Conservation (phyloP, 1,140 invertebrate genomes). For the Drosophila elegans region DNA sequence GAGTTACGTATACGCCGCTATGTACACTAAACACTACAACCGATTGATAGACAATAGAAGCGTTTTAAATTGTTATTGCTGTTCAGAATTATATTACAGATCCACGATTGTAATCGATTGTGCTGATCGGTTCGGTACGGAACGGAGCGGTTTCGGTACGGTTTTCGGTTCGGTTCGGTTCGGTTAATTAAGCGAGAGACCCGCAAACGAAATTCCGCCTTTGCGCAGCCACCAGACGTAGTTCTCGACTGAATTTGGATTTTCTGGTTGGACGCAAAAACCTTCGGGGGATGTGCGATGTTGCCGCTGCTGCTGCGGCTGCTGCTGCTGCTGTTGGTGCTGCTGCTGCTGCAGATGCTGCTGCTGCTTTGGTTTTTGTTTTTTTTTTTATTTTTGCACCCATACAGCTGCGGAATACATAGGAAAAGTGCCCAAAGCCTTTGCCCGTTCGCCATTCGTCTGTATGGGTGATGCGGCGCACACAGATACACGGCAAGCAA, state of each 20-base stretch:
- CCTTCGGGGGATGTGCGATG: conserved; percentile 83
- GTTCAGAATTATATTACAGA: conserved; percentile 11
- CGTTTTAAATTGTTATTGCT: conserved; percentile 17
- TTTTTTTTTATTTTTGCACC: conserved; percentile 13
- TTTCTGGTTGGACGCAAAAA: conserved; percentile 84
- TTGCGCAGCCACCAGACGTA: conserved; percentile 84
- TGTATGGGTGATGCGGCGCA: conserved; percentile 33
- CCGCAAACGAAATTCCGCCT: conserved; percentile 83
- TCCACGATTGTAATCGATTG: conserved; percentile 12
- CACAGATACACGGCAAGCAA: conserved; percentile 35
- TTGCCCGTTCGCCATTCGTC: conserved; percentile 38
- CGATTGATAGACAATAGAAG: conserved; percentile 10
- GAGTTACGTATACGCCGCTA: conserved; percentile 47
- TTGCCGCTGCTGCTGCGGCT: conserved; percentile 53
- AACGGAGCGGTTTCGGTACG: conserved; percentile 23
- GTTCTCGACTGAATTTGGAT: conserved; percentile 84
- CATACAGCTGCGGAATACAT: conserved; percentile 36
- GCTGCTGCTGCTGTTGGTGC: conserved; percentile 50
- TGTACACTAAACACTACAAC: conserved; percentile 28
- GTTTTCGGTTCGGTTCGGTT: conserved; percentile 31
- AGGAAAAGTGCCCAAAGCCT: conserved; percentile 53
- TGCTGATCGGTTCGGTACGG: conserved; percentile 21
- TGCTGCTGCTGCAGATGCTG: conserved; percentile 46
- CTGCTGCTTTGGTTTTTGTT: too few species aligned
- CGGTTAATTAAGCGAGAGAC: conserved; percentile 69